Conservation (phyloP, 2,113 vertebrate species). For the Phoenicopterus ruber region DNA sequence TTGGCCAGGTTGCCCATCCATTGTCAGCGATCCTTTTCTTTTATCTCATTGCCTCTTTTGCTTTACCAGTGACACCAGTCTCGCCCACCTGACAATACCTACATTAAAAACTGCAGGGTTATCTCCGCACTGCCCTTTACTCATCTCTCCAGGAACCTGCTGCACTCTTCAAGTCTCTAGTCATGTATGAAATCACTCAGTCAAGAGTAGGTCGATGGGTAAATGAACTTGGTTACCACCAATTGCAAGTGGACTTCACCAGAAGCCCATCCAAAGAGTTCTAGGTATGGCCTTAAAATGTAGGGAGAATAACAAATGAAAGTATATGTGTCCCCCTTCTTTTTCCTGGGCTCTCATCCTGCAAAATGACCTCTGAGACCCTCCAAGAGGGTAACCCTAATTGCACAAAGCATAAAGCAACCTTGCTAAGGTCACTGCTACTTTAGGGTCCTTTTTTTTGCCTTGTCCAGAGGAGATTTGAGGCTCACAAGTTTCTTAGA, state of each 20-base stretch:
- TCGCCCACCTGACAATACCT: not conserved
- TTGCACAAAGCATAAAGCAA: not conserved
- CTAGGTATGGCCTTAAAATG: not conserved
- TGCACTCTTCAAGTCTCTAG: not conserved
- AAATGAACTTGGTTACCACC: not conserved
- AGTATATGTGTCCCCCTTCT: not conserved
- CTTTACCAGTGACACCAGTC: not conserved
- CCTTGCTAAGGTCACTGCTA: not conserved
- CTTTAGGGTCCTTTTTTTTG: not conserved
- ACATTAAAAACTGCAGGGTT: not conserved
- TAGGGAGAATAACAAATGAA: not conserved
- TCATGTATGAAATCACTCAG: not conserved
- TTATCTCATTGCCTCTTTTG: not conserved
- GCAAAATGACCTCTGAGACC: not conserved
- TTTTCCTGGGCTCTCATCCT: not conserved
- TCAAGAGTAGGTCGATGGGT: not conserved
- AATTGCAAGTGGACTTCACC: not conserved
- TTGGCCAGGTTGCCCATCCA: not conserved
- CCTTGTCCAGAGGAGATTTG: not conserved
- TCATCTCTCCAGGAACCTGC: not conserved
- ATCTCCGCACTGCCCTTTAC: not conserved
- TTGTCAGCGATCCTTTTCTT: not conserved
- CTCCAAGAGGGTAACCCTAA: not conserved
- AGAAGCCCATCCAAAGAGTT: not conserved
- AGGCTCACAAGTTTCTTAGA: not conserved